Evolutionary conservation across 2,888 invertebrate genomes (phyloP), one percentile per base, ranked within the genome.

Genomic region (Aricia artaxerxes): DNA sequence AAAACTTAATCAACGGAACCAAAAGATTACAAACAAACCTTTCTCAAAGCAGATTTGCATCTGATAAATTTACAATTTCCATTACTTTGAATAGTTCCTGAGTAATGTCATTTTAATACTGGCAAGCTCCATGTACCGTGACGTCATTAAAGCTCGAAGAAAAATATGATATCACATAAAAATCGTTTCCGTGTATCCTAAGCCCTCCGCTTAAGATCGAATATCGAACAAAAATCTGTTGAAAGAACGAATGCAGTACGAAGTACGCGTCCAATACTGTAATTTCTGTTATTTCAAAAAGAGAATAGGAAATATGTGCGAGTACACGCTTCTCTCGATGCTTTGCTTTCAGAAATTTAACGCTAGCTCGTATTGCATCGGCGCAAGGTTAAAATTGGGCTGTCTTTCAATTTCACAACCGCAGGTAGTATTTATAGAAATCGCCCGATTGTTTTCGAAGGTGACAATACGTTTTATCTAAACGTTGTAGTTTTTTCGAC

Each of bases 61-160:
- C 57, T 57, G 53, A 57, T 57, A 57, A 76, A 53, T 76, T 57
- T 31, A 76, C 76, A 76, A 57, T 76, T 76, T 76, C 76, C 76
- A 76, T 53, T 76, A 76, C 76, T 53, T 76, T 53, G 78, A 79
- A 73, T 78, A 80, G 57, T 77, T 64, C 60, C 60, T 40, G 53
- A 89, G 91, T 93, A 93, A 94, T 94, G 93, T 92, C 88, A 91
- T 94, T 94, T 94, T 94, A 94, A 94, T 93, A 92, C 84, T 86
- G 86, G 85, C 83, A 84, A 84, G 86, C 31, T 84, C 87, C 89
- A 90, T 87, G 82, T 81, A 91, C 87, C 94, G 89, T 92, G 92
- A 92, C 93, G 92, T 92, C 92, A 92, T 93, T 92, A 93, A 86
- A 88, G 85, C 86, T 87, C 75, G 24, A 2, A 13, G 85, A 88